Evolutionary conservation across 2,113 vertebrate genomes (phyloP), one percentile per base, ranked within the genome.

Genomic region (Bufo bufo): DNA sequence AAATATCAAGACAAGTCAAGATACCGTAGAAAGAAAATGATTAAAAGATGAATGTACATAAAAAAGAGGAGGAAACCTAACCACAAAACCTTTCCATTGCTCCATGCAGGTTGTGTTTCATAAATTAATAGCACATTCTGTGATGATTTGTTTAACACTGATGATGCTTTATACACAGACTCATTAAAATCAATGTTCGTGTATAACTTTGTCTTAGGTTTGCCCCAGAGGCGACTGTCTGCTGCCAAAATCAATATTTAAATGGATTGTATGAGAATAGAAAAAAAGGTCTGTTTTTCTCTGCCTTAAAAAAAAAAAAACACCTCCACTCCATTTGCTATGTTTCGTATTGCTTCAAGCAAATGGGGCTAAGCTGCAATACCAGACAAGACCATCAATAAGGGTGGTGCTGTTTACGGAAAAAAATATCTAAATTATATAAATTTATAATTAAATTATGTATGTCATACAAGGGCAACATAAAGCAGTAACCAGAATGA

Each of bases 201-300:
- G 33, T 45, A 43, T 14, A 33, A 43, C 66, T 23, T 20, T 45
- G 71, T 49, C 43, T 8, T 49, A 47, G 71, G 43, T 49, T 17
- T 74, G 45, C 45, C 45, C 71, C 71, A 74, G 17, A 19, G 71
- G 45, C 71, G 71, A 19, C 71, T 17, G 45, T 3, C 71, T 47
- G 71, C 71, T 74, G 71, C 71, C 71, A 74, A 74, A 74, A 74
- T 74, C 45, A 74, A 74, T 74, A 74, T 74, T 43, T 17, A 19
- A 47, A 74, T 49, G 71, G 71, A 33, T 47, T 49, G 71, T 74
- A 47, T 17, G 71, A 47, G 45, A 47, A 49, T 2, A 49, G 45
- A 17, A 49, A 74, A 74, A 45, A 72, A 47, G 4, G 33, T 72
- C 12, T 14, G 43, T 6, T 19, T 47, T 49, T 33, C 9, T 49